Evolutionary conservation across 2,888 invertebrate genomes (phyloP).

Genomic region (Imbricaverruca yamaguchii): DNA sequence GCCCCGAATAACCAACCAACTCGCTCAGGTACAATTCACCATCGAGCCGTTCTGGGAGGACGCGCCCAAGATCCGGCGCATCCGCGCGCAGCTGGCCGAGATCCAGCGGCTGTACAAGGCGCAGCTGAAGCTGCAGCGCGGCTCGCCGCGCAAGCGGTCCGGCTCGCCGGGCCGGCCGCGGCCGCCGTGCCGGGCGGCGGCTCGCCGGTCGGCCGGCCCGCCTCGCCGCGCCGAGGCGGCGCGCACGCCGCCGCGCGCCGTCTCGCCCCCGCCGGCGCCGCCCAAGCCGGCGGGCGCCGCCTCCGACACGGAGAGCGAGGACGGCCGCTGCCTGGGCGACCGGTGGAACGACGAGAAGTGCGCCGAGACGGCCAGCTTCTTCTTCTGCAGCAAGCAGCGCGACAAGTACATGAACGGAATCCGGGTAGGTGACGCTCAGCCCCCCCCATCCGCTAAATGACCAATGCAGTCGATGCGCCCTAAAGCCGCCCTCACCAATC

Average conservation of each 20-base stretch:
- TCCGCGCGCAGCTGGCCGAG: not conserved
- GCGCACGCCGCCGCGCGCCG: not conserved
- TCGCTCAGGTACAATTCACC: not conserved
- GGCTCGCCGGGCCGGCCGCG: not conserved
- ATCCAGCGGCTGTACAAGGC: not conserved
- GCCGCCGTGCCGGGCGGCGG: not conserved
- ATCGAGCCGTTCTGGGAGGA: slow-evolving; percentile 12
- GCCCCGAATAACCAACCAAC: too few species aligned
- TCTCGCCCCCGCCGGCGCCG: not conserved
- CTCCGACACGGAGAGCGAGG: slow-evolving; percentile 1
- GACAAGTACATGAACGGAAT: not conserved
- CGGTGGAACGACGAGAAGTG: not conserved
- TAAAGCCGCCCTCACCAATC: too few species aligned
- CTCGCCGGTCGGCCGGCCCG: not conserved
- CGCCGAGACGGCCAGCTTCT: not conserved
- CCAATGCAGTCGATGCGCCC: too few species aligned
- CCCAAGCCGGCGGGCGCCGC: not conserved
- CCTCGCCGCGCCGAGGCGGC: not conserved
- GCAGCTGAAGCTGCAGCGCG: not conserved
- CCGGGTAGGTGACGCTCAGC: not conserved
- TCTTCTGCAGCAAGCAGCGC: not conserved
- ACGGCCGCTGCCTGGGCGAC: not conserved
- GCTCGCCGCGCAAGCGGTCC: not conserved
- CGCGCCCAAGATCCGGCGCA: not conserved
- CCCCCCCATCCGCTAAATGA: too few species aligned